Base-by-base conservation (phyloP, 2,113 vertebrate species). In the Oncorhynchus gorbuscha region DNA sequence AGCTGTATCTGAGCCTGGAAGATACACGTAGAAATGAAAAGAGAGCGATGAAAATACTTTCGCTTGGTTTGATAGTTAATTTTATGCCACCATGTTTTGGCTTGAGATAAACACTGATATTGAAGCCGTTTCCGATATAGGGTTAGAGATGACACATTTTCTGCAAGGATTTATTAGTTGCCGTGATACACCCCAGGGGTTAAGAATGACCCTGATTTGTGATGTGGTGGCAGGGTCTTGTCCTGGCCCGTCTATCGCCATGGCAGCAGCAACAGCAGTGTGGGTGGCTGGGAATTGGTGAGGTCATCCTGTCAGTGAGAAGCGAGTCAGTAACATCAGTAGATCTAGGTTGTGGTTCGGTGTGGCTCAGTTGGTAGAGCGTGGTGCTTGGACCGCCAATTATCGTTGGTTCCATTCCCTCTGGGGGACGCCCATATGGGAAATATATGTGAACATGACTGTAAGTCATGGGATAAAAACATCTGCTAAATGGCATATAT, bases 251-350 rank as follows among this genome's bases (percentile, higher is more conserved):
- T 67, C 18, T 68, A 59, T 69, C 26, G 8, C 58, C 59, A 48
- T 20, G 35, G 64, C 28, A 67, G 77, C 69, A 39, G 68, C 64
- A 65, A 78, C 48, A 75, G 84, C 73, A 86, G 73, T 28, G 5
- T 3, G 66, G 28, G 66, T 28, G 26, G 24, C 64, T 28, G 65
- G 65, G 65, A 67, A 28, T 14, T 67, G 65, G 13, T 18, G 28
- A 32, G 65, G 3, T 13, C 9, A 5, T 24, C 39, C 9, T 45
- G 39, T 45, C 39, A 45, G 9, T 11, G 9, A 45, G 9, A 45
- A 3, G 39, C 9, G 8, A 45, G 39, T 45, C 39, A 3, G 39
- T 9, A 45, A 45, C 39, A 45, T 45, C 39, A 45, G 39, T 45
- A 45, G 39, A 45, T 45, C 39, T 45, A 45, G 8, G 39, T 45